Base-by-base conservation (phyloP, 2,888 invertebrate genomes). In the Xanthostigma xanthostigma region DNA sequence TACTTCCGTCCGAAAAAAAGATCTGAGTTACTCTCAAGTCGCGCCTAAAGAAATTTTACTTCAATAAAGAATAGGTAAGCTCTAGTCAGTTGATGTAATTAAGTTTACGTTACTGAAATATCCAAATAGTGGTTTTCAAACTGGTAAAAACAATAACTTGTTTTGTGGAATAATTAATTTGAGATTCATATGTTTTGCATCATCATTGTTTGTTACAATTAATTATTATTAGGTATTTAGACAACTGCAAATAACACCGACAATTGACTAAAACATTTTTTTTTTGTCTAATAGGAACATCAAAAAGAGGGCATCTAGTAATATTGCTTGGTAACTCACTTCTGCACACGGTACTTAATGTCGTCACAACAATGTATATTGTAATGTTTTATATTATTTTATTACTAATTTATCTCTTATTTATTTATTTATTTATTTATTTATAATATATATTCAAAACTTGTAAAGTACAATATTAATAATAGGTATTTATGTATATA, bases 261-360 rank as follows among this genome's bases (percentile, higher is more conserved):
- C 55, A 58, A 58, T 57, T 59, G 57, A 59, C 58, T 59, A 59
- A 39, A 39, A 56, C 54, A 55, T 55, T 58, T 58, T 58, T 63
- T 55, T 58, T 58, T 58, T 63, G 66, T 65, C 65, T 65, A 66
- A 65, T 61, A 62, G 60, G 61, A 60, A 60, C 56, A 58, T 57
- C 55, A 61, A 56, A 59, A 57, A 56, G 57, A 14, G 40, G 40
- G 13, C 14, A 39, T 39, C 57, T 53, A 49, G 47, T 58, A 59
- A 58, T 62, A 61, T 62, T 60, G 61, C 58, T 62, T 62, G 59
- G 58, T 60, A 60, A 60, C 59, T 59, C 53, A 46, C 38, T 34
- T 43, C 44, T 11, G 36, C 17, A 41, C 36, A 36, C 12, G 6
- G 27, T 27, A 27, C 27, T 27, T 27, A 27, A 27, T 27, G 27